Conservation (phyloP, 2,797 vertebrate genomes). For the Pangasius macronema region DNA sequence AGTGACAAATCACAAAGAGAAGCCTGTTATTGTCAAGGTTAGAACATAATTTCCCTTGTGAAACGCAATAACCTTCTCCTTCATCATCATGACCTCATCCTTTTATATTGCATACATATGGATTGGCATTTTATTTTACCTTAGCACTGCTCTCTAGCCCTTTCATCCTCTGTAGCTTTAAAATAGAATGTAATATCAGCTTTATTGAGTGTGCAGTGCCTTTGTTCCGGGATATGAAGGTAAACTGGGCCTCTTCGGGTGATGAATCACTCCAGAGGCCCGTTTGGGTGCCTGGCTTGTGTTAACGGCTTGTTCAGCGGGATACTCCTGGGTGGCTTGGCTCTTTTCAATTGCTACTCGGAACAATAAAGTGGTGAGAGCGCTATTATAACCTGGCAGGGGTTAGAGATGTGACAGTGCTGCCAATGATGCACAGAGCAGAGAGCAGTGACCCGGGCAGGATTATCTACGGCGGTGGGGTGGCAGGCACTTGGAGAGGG, state of each 20-base stretch:
- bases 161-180: constrained; percentile 48
- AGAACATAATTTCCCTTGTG: constrained; percentile 27
- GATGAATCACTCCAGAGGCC: constrained; percentile 57
- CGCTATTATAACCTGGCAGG: constrained; percentile 67
- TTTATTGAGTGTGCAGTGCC: constrained; percentile 58
- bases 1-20: constrained; percentile 15
- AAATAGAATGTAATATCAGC: constrained; percentile 55
- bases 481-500: constrained; percentile 69
- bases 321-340: constrained; percentile 63
- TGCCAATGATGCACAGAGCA: constrained; percentile 62
- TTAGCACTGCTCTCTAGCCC: constrained; percentile 25
- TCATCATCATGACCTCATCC: constrained; percentile 35
- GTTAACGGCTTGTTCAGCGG: constrained; percentile 64
- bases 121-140: constrained; percentile 40
- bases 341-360: constrained; percentile 59
- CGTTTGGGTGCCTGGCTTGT: constrained; percentile 48
- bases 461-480: constrained; percentile 74
- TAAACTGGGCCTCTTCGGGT: constrained; percentile 49
- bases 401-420: constrained; percentile 62
- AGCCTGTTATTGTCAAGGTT: constrained; percentile 9
- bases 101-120: constrained; percentile 39
- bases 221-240: constrained; percentile 59
- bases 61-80: constrained; percentile 41
- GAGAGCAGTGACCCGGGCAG: constrained; percentile 66
- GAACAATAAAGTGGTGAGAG: constrained; percentile 62